Evolutionary conservation across 1,140 invertebrate genomes (phyloP).

Genomic region (Liolophura sinensis): DNA sequence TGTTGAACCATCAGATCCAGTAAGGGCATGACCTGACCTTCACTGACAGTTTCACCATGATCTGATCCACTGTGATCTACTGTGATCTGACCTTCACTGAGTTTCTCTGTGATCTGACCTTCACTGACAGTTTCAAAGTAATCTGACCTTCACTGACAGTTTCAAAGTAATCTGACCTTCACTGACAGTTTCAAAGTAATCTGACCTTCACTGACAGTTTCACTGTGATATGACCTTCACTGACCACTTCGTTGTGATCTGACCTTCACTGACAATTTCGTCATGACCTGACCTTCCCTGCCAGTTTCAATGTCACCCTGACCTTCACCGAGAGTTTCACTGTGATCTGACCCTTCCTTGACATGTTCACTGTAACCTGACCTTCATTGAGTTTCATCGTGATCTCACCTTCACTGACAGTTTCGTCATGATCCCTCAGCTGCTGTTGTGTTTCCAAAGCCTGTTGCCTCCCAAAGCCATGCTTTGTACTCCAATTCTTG

Average conservation of each 20-base stretch:
- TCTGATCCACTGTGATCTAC: constrained; percentile 18
- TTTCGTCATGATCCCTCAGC: constrained; percentile 24
- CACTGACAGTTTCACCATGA: background rate
- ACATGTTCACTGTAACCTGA: background rate
- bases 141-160: constrained; percentile 19
- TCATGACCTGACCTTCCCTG: background rate
- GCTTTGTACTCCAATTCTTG: background rate
- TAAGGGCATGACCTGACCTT: background rate
- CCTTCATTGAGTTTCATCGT: constrained; percentile 8
- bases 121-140: constrained; percentile 25
- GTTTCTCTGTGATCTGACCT: constrained; percentile 25
- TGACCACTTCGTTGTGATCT: background rate
- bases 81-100: constrained; percentile 1
- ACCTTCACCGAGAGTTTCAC: constrained; percentile 9
- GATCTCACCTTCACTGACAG: constrained; percentile 30
- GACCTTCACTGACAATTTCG: constrained; percentile 11
- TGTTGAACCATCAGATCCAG: too few species aligned
- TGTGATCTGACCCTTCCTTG: background rate
- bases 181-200: background rate
- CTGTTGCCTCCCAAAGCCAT: constrained; percentile 9
- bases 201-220: constrained; percentile 12
- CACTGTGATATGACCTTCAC: background rate
- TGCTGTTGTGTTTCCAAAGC: constrained; percentile 8
- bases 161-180: constrained; percentile 1
- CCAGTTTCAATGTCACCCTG: background rate